A percentile compares a stretch with the other conserved stretches of the same genome.
Conservation (phyloP, 2,797 vertebrate species). For the Squalus acanthias region DNA sequence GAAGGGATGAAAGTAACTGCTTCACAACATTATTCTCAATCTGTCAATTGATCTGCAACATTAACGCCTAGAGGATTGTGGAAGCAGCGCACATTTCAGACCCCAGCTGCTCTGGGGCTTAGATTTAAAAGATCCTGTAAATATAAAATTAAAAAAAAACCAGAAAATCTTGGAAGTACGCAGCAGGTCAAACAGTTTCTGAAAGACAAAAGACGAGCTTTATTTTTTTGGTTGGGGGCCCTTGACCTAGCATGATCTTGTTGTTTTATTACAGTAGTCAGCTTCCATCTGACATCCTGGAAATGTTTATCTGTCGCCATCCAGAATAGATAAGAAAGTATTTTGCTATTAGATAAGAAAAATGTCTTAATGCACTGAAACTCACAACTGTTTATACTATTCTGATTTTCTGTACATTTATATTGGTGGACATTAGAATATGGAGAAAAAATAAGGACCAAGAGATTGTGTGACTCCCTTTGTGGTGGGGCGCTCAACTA, state of each 20-base stretch:
- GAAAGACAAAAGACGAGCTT: background rate
- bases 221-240: background rate
- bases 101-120: background rate
- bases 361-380: background rate
- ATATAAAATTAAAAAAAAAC: background rate
- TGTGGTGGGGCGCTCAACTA: background rate
- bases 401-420: background rate
- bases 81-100: background rate
- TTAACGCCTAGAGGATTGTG: slow-evolving; percentile 10
- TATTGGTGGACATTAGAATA: background rate
- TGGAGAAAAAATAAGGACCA: background rate
- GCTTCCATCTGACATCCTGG: background rate
- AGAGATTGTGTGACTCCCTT: background rate
- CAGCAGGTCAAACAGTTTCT: background rate
- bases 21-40: slow-evolving; percentile 6
- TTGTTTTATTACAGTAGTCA: background rate
- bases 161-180: background rate
- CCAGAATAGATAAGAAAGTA: background rate
- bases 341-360: background rate
- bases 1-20: slow-evolving; percentile 5
- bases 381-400: background rate
- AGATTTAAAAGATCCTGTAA: background rate
- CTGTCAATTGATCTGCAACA: slow-evolving; percentile 17
- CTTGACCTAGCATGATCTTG: background rate
- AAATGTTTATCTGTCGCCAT: background rate